Conservation (phyloP, 2,888 invertebrate species). For the Aethes cnicana region DNA sequence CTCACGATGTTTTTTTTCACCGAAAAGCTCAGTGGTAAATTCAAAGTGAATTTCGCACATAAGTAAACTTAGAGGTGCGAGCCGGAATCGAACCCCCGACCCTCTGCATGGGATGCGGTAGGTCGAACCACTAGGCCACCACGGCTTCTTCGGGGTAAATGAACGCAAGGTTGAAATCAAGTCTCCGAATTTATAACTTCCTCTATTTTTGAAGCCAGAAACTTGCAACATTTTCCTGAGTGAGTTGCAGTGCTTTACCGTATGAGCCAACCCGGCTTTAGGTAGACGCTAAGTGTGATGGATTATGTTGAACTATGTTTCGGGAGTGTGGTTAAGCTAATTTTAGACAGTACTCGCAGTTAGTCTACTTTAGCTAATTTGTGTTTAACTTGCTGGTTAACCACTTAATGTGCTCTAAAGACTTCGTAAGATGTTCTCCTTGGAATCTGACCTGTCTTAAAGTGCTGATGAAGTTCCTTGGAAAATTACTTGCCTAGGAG, state of each 20-base stretch:
- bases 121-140: too few species aligned
- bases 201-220: not conserved
- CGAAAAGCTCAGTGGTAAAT: too few species aligned
- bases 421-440: not conserved
- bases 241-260: not conserved
- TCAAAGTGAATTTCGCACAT: too few species aligned
- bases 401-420: not conserved
- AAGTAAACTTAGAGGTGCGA: too few species aligned
- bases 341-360: constrained; percentile 11
- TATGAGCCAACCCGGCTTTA: constrained; percentile 2
- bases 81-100: too few species aligned
- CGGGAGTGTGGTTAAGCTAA: constrained; percentile 15
- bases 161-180: too few species aligned
- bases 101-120: too few species aligned
- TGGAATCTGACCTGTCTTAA: too few species aligned
- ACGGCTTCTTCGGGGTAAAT: too few species aligned
- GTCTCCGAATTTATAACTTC: too few species aligned
- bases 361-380: constrained; percentile 10
- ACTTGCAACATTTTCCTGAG: not conserved
- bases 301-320: constrained; percentile 6
- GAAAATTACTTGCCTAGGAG: not conserved
- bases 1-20: too few species aligned
- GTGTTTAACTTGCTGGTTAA: constrained; percentile 1
- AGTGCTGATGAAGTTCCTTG: not conserved
- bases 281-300: constrained; percentile 19